A percentile compares a stretch with the other conserved stretches of the same genome.
Evolutionary conservation across 2,113 vertebrate genomes (phyloP).

Genomic region (Daphoenositta chrysoptera): DNA sequence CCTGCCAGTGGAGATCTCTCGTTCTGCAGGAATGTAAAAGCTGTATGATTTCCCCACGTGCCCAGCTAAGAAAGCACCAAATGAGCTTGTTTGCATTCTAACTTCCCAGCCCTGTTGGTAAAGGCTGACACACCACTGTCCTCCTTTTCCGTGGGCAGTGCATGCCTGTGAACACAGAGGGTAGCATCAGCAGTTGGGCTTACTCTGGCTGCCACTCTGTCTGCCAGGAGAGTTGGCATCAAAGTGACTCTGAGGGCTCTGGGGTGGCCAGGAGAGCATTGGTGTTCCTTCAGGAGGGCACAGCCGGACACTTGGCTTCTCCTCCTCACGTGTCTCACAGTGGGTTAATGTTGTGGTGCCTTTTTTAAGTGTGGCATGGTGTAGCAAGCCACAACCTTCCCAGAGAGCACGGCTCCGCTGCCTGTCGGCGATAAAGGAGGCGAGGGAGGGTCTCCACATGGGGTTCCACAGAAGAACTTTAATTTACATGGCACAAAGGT

Average conservation of each 20-base stretch:
- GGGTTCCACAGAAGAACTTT: too few species aligned
- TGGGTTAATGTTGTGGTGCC: rapidly evolving
- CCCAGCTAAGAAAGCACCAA: not conserved
- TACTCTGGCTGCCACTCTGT: not conserved
- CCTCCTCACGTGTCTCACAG: not conserved
- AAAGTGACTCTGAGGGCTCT: not conserved
- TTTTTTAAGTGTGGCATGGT: too few species aligned
- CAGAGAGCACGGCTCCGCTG: too few species aligned
- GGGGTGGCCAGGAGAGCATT: not conserved
- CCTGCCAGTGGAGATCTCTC: not conserved
- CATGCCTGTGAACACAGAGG: not conserved
- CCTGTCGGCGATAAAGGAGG: too few species aligned
- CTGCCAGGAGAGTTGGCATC: not conserved
- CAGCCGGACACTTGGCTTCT: not conserved
- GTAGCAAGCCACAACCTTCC: too few species aligned
- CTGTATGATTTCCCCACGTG: not conserved
- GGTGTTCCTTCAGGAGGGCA: rapidly evolving
- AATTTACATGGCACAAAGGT: too few species aligned
- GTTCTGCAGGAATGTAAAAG: not conserved
- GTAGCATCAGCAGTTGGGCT: not conserved
- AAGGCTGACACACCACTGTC: not conserved
- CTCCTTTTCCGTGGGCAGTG: not conserved
- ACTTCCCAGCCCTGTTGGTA: not conserved
- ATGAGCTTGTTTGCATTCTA: not conserved
- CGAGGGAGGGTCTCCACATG: too few species aligned